phyloP scores from a whole-genome alignment of 2,797 vertebrate species.

The Galago senegalensis region DNA sequence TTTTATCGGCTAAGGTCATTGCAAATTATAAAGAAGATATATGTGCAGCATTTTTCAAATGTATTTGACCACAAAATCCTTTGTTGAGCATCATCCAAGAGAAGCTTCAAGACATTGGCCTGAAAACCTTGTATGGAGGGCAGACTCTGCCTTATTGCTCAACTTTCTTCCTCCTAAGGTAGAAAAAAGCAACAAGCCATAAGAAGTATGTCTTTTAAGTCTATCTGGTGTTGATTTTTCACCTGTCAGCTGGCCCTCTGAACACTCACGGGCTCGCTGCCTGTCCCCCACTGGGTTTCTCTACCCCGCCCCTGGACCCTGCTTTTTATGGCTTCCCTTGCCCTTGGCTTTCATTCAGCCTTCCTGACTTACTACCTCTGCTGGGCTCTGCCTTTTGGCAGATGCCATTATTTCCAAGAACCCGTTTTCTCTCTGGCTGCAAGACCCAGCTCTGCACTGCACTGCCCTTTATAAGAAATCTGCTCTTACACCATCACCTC shows the following conservation, averaged over 20 bases:
- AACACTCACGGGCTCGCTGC: neutral
- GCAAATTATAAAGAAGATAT: neutral
- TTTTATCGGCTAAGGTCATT: neutral
- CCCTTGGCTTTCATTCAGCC: neutral
- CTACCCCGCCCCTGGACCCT: neutral
- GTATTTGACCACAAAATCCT: neutral
- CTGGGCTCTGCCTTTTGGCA: neutral
- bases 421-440: neutral
- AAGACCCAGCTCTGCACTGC: neutral
- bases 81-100: neutral
- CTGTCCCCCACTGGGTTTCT: neutral
- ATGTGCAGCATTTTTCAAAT: neutral
- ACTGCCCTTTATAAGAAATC: neutral
- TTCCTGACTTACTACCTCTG: neutral
- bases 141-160: neutral
- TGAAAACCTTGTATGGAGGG: neutral
- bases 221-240: neutral
- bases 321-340: neutral
- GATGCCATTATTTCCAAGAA: neutral
- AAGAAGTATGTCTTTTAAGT: neutral
- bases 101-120: neutral
- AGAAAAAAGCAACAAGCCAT: neutral
- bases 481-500: neutral
- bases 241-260: neutral
- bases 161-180: constrained; percentile 6